These are phyloP conservation scores for Ooceraea biroi DNA, from an alignment of 1,140 invertebrate genomes.

Conservation along the genomic window DNA sequence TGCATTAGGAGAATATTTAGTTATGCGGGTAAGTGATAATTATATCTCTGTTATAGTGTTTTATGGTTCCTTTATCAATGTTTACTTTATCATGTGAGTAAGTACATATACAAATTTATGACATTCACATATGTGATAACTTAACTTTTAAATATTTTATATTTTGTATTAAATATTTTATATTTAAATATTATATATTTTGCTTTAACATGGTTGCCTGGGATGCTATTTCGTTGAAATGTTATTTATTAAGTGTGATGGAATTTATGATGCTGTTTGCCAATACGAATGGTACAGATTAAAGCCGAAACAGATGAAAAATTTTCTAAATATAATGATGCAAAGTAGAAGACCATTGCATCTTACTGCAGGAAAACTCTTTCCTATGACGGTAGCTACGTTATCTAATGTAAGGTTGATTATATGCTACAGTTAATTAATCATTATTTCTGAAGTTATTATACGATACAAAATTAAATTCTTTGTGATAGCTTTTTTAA, in stretches of 20 bases:
- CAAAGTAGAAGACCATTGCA: background rate
- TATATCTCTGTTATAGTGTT: background rate
- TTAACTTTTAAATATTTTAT: background rate
- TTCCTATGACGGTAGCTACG: too few relatives aligned
- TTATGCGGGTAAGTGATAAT: slow-evolving; percentile 36
- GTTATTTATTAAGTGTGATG: too few relatives aligned
- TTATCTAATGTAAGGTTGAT: background rate
- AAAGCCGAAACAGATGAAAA: background rate
- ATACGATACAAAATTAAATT: too few relatives aligned
- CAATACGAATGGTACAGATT: too few relatives aligned
- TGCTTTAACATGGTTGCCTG: background rate
- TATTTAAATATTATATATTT: too few relatives aligned
- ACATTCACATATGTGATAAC: slow-evolving; percentile 9
- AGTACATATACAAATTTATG: background rate
- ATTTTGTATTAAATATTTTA: background rate
- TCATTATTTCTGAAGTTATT: too few relatives aligned
- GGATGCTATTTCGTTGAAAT: too few relatives aligned
- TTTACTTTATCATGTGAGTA: too few relatives aligned
- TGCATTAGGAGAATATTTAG: slow-evolving; percentile 32
- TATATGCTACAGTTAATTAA: too few relatives aligned
- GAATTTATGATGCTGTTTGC: too few relatives aligned
- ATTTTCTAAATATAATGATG: slow-evolving; percentile 6
- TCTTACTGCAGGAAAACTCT: slow-evolving; percentile 25
- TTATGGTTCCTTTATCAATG: background rate
- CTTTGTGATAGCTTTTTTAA: too few relatives aligned